Evolutionary conservation across 1,140 invertebrate genomes (phyloP), one percentile per base, ranked within the genome.

Genomic region (Drosophila tsacasi): DNA sequence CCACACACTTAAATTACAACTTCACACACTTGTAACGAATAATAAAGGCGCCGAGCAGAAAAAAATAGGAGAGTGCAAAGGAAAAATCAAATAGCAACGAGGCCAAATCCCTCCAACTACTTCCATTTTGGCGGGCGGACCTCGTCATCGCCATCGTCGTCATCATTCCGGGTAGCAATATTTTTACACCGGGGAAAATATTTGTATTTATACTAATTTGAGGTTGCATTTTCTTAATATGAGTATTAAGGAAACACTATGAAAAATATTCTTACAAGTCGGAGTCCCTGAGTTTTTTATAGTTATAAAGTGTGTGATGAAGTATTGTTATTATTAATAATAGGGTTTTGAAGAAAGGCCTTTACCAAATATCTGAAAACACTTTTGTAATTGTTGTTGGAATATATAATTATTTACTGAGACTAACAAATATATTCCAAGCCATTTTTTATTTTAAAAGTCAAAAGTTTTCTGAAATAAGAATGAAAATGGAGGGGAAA

Each of bases 11-110:
- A 90, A 90, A 90, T 90, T 85, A 90, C 85, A 76, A 91, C 85
- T 90, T 90, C 79, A 90, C 85, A 90, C 84, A 89, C 84, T 89
- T 89, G 85, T 89, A 89, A 89, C 69, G 85, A 79, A 79, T 84
- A 89, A 89, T 90, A 87, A 75, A 80, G 80, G 72, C 58, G 72
- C 25, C 50, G 55, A n/a, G 72, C 63, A 54, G 66, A 89, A 63
- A 66, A 55, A 54, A 54, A 37, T 37, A 37, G 76, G 65, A 74
- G 59, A 67, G 79, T 62, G 74, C 72, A 58, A 78, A 71, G 77
- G 35, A 89, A 84, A 79, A 84, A 81, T 76, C 77, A 64, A 87
- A 75, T 68, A 69, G 84, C 65, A 77, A 79, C 75, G 58, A 73
- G 74, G 76, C 62, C 68, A 78, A 69, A 58, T 67, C 57, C 37